phyloP scores from a whole-genome alignment of 2,113 vertebrate species.

The Muntiacus reevesi region DNA sequence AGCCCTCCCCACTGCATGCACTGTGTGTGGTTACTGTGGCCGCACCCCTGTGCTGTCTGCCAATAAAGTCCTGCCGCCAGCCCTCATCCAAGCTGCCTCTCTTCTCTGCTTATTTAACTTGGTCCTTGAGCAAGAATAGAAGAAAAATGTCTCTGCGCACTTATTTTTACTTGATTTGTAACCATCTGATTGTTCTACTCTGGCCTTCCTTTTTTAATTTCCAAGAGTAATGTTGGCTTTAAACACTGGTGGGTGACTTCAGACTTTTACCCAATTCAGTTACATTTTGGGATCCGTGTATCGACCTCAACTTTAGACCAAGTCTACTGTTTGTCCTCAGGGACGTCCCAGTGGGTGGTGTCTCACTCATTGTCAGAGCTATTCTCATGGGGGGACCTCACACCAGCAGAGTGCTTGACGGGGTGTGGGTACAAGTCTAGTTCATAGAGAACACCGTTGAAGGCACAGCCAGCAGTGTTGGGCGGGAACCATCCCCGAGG shows the following conservation, averaged over 20 bases:
- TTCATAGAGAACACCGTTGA: background rate
- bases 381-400: background rate
- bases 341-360: too few relatives aligned
- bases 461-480: background rate
- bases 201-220: background rate
- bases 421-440: background rate
- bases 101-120: background rate
- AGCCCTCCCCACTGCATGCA: fast-evolving
- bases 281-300: background rate
- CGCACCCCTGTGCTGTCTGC: background rate
- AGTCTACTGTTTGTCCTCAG: background rate
- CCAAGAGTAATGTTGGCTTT: background rate
- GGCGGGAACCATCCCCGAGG: background rate
- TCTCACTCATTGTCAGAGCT: background rate
- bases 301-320: background rate
- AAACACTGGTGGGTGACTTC: background rate
- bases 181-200: background rate
- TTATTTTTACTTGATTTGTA: background rate
- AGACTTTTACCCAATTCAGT: background rate
- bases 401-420: background rate
- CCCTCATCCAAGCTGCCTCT: background rate
- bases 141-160: background rate
- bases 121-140: background rate
- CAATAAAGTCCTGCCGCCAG: background rate
- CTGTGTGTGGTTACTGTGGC: background rate